These are phyloP conservation scores for Glaucomys volans DNA, from an alignment of 2,113 vertebrate genomes.

Conservation along the genomic window DNA sequence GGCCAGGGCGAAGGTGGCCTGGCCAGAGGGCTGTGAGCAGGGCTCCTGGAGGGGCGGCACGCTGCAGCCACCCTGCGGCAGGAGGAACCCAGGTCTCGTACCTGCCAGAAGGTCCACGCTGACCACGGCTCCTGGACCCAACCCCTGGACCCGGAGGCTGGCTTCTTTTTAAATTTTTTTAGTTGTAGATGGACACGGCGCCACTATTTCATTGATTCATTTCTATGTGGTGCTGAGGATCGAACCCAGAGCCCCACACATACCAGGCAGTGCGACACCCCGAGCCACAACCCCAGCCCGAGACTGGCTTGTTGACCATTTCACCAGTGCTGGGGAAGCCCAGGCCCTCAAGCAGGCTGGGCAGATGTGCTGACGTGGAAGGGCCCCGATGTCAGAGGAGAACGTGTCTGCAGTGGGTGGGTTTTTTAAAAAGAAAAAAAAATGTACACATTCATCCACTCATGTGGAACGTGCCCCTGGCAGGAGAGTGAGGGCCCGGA, in stretches of 20 bases:
- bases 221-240: too few relatives aligned
- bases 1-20: too few relatives aligned
- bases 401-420: background rate
- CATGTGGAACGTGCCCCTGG: background rate
- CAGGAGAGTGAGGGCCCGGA: background rate
- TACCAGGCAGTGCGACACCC: too few relatives aligned
- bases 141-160: too few relatives aligned
- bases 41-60: background rate
- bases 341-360: background rate
- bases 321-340: background rate
- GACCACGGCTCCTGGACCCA: too few relatives aligned
- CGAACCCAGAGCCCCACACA: too few relatives aligned
- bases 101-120: background rate
- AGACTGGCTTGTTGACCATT: too few relatives aligned
- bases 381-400: background rate
- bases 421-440: background rate
- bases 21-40: too few relatives aligned
- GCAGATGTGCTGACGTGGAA: fast-evolving
- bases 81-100: background rate
- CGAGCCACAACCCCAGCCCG: too few relatives aligned
- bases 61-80: background rate
- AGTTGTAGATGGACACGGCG: too few relatives aligned
- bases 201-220: too few relatives aligned
- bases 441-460: fast-evolving
- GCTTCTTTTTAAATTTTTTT: too few relatives aligned